These are phyloP conservation scores for Chloropsis hardwickii DNA, from an alignment of 2,113 vertebrate species.

Conservation along the genomic window DNA sequence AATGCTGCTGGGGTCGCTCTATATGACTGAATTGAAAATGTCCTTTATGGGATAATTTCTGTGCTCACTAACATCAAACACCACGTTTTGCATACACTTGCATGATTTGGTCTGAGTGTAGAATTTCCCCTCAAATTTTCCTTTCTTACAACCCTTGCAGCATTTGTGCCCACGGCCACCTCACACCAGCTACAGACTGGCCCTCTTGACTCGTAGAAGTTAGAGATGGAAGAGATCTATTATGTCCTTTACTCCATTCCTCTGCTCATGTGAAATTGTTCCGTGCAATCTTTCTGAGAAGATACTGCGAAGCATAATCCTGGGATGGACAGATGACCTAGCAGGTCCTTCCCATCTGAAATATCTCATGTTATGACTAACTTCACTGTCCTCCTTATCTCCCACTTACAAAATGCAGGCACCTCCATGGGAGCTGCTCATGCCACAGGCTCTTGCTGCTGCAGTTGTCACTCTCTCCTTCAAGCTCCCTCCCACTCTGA, in stretches of 20 bases:
- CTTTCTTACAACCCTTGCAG: not conserved
- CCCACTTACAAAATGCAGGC: not conserved
- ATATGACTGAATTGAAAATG: not conserved
- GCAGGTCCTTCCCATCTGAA: constrained; percentile 60
- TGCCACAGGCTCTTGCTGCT: not conserved
- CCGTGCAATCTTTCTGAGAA: constrained; percentile 42
- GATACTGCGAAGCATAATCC: constrained; percentile 50
- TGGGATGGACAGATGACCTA: constrained; percentile 50
- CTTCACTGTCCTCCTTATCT: constrained; percentile 53
- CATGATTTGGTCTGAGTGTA: not conserved
- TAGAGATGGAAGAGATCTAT: constrained; percentile 66
- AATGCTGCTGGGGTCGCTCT: not conserved
- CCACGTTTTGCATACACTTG: not conserved
- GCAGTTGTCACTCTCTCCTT: not conserved
- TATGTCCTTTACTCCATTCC: constrained; percentile 57
- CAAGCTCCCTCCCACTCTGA: not conserved
- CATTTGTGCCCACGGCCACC: not conserved
- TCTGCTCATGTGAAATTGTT: constrained; percentile 62
- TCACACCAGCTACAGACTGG: not conserved
- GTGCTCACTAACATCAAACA: not conserved
- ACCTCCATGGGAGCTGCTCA: not conserved
- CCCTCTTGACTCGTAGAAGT: constrained; percentile 36
- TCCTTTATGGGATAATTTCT: not conserved
- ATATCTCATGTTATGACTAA: constrained; percentile 47
- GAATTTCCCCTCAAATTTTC: not conserved